Evolutionary conservation across 2,113 vertebrate species (phyloP).

Genomic region (Archocentrus centrarchus): DNA sequence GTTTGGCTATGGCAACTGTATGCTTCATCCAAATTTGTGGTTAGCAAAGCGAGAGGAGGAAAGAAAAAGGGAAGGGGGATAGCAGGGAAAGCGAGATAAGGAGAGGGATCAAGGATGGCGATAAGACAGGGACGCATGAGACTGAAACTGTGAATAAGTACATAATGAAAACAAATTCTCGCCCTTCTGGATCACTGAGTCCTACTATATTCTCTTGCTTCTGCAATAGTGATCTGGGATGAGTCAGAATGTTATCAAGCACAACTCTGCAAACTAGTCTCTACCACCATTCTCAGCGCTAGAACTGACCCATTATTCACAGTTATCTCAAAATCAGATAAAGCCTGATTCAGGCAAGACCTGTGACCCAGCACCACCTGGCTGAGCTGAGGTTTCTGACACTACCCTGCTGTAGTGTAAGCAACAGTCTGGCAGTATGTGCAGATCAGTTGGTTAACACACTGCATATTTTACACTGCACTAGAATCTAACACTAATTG

Average conservation of each 20-base stretch:
- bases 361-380: not conserved
- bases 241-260: not conserved
- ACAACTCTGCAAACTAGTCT: not conserved
- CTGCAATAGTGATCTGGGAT: not conserved
- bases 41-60: slow-evolving; percentile 2
- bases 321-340: not conserved
- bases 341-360: not conserved
- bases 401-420: not conserved
- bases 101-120: slow-evolving; percentile 25
- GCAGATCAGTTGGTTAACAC: not conserved
- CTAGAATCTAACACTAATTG: rapidly evolving
- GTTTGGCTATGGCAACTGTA: slow-evolving; percentile 37
- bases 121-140: slow-evolving; percentile 34
- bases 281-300: not conserved
- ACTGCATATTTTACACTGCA: not conserved
- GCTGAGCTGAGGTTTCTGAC: not conserved
- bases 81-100: slow-evolving; percentile 42
- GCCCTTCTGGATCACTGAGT: not conserved
- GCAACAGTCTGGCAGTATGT: not conserved
- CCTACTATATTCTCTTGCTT: not conserved
- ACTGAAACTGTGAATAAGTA: slow-evolving; percentile 29
- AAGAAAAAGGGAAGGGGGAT: not conserved
- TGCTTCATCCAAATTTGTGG: slow-evolving; percentile 41
- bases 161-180: slow-evolving; percentile 24
- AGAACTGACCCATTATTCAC: not conserved